Evolutionary conservation across 2,888 invertebrate species (phyloP).

Genomic region (Zaprionus bogoriensis): DNA sequence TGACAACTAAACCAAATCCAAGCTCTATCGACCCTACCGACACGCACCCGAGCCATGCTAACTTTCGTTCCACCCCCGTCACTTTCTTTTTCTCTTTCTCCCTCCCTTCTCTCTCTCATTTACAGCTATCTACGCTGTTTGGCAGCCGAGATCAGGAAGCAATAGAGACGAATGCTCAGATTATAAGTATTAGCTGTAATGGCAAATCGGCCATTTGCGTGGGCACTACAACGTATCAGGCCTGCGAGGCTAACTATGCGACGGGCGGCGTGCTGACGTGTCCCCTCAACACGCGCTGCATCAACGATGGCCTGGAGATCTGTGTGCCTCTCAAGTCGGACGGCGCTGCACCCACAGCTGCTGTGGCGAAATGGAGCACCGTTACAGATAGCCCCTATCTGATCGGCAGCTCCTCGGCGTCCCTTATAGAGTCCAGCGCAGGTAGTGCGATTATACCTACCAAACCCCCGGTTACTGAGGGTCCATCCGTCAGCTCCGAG

Average conservation of each 20-base stretch:
- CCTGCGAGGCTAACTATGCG: conserved; percentile 63
- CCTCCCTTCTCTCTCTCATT: background rate
- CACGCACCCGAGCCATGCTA: background rate
- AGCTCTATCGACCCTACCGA: conserved; percentile 14
- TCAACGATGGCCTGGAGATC: conserved; percentile 76
- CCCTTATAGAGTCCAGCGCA: conserved; percentile 27
- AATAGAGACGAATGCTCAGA: conserved; percentile 34
- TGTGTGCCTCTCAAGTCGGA: conserved; percentile 70
- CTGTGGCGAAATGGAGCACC: conserved; percentile 60
- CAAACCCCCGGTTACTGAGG: conserved; percentile 19
- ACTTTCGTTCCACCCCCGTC: conserved; percentile 18
- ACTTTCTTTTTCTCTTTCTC: background rate
- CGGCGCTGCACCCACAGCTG: conserved; percentile 27
- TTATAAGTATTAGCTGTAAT: conserved; percentile 68
- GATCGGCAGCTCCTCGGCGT: conserved; percentile 25
- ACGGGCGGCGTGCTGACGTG: conserved; percentile 60
- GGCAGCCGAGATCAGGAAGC: conserved; percentile 54
- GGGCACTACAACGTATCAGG: conserved; percentile 74
- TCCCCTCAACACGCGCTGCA: conserved; percentile 70
- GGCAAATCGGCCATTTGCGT: conserved; percentile 78
- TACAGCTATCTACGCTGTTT: conserved; percentile 73
- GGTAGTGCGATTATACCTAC: background rate
- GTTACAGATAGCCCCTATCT: conserved; percentile 42
- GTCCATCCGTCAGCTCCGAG: background rate
- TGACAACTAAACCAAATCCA: conserved; percentile 57